Evolutionary conservation across 2,113 vertebrate species (phyloP), one percentile per base, ranked within the genome.

Genomic region (Symphodus melops): DNA sequence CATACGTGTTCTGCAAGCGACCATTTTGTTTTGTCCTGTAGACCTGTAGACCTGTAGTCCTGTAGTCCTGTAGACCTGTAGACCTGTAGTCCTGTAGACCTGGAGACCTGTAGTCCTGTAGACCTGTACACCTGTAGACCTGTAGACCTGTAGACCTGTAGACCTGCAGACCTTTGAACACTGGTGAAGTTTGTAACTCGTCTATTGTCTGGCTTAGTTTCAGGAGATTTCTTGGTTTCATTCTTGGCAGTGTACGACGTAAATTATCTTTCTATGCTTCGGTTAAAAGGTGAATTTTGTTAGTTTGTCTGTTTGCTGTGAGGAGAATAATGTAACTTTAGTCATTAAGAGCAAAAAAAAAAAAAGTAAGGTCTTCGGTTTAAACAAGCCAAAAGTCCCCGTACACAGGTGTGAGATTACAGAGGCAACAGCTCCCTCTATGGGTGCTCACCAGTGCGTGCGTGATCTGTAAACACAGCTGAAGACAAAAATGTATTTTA

Each of bases 371-470:
- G 13, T 2, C 12, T 17, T 17, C 6, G 46, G 46, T 48, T 48
- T 48, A 17, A 46, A 46, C 5, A 14, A 13, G 28, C 28, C 44
- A 46, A 14, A 16, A 16, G 11, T 46, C 44, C 12, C 13, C 44
- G 0, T 16, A 3, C 5, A 46, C 46, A 14, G 42, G 42, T 44
- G 42, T 44, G 14, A 44, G 4, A 44, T 44, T 5, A 23, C 23
- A 8, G 12, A 25, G 13, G 19, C 52, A 23, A 21, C 1, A 48
- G 69, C 63, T 62, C 69, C 55, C 62, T 72, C 68, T 66, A 28
- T 39, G 41, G 68, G 62, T 39, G 57, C 20, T 39, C 4, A 56
- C 5, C 13, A 10, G 42, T 17, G 41, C 25, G 13, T 8, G 16
- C 6, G n/a, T 33, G 23, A 13, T 46, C 11, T 55, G 16, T 23